A percentile compares a stretch with the other conserved stretches of the same genome.
phyloP scores from a whole-genome alignment of 2,113 vertebrate genomes.

The Puffinus mauretanicus region DNA sequence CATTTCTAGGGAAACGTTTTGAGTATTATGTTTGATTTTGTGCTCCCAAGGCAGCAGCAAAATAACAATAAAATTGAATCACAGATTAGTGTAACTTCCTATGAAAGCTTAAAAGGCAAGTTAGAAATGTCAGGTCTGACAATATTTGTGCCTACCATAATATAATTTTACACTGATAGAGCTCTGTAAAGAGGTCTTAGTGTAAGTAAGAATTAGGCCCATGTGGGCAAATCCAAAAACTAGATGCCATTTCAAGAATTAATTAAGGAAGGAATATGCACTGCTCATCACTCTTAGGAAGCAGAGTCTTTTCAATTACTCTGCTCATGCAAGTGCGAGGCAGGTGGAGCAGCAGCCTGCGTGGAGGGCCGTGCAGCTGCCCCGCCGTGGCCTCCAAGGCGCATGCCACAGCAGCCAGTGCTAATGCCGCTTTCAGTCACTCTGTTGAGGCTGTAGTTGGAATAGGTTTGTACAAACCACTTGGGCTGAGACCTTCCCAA shows the following conservation, averaged over 20 bases:
- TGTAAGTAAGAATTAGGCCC: neutral
- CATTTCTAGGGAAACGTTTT: slow-evolving; percentile 32
- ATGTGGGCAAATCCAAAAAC: neutral
- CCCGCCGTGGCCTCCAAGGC: neutral
- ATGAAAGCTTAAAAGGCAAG: neutral
- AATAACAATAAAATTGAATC: neutral
- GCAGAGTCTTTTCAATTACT: neutral
- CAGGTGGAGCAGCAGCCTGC: neutral
- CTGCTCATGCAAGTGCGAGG: neutral
- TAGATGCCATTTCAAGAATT: neutral
- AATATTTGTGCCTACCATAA: neutral
- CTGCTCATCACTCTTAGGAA: neutral
- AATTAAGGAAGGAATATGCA: neutral
- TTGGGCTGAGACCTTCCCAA: neutral
- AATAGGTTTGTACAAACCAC: neutral
- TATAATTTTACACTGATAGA: neutral
- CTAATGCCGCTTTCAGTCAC: neutral
- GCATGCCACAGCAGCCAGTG: accelerated
- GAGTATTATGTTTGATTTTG: neutral
- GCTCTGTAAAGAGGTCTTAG: neutral
- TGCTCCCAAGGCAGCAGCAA: slow-evolving; percentile 5
- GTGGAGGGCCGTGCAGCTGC: neutral
- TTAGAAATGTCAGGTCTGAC: neutral
- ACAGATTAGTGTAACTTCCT: neutral
- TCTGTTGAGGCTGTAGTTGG: neutral